Conservation (phyloP, 1,140 invertebrate genomes). For the Bilobella aurantiaca region DNA sequence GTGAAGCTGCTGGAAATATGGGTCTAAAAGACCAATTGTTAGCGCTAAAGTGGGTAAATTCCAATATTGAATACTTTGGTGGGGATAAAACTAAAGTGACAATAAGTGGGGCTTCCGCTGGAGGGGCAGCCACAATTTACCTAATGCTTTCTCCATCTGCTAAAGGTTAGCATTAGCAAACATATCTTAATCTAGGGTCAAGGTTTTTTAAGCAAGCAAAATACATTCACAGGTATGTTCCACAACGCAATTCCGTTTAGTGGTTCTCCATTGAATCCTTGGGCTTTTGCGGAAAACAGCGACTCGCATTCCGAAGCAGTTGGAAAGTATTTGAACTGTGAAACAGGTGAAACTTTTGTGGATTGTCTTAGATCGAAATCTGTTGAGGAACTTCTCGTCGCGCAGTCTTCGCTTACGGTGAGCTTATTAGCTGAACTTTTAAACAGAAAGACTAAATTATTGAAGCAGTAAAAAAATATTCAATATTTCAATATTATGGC, state of each 20-base stretch:
- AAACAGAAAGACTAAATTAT: too few relatives aligned
- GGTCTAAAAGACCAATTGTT: conserved; percentile 41
- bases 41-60: conserved; percentile 42
- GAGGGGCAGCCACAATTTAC: conserved; percentile 17
- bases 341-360: not conserved
- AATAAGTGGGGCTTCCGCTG: conserved; percentile 23
- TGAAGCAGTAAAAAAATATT: too few relatives aligned
- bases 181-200: not conserved
- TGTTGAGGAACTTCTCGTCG: not conserved
- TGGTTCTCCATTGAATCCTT: conserved; percentile 11
- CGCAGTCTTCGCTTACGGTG: not conserved
- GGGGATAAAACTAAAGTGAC: conserved; percentile 41
- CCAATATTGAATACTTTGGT: conserved; percentile 41
- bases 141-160: not conserved
- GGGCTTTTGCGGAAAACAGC: not conserved
- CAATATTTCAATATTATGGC: too few relatives aligned
- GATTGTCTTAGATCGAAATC: not conserved
- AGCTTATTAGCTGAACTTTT: not conserved
- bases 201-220: too few relatives aligned
- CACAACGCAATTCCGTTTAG: conserved; percentile 24
- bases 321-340: not conserved
- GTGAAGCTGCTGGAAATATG: conserved; percentile 37
- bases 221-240: conserved; percentile 20
- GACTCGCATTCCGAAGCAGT: not conserved
- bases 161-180: not conserved